phyloP scores from a whole-genome alignment of 2,888 invertebrate species.

The Athripsodes cinereus region DNA sequence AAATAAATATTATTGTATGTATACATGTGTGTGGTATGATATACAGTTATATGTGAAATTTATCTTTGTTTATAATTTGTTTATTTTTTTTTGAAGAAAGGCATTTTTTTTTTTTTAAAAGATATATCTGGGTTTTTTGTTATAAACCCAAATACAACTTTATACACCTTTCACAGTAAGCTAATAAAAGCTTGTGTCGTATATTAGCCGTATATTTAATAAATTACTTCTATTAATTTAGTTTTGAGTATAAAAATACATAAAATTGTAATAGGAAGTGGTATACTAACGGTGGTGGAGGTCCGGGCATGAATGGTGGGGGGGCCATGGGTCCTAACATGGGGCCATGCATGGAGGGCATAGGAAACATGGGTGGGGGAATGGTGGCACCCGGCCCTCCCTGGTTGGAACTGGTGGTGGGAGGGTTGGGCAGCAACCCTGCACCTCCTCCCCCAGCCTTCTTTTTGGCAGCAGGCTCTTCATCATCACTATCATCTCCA shows the following conservation, averaged over 20 bases:
- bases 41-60: too few species aligned
- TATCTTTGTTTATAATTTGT: too few species aligned
- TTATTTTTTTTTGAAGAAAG: too few species aligned
- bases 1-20: too few species aligned
- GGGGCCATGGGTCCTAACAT: slow-evolving; percentile 64
- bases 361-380: slow-evolving; percentile 58
- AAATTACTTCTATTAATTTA: too few species aligned
- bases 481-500: slow-evolving; percentile 77
- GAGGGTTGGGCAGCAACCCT: slow-evolving; percentile 32
- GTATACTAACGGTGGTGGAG: slow-evolving; percentile 40
- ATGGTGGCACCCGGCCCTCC: slow-evolving; percentile 57
- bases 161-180: too few species aligned
- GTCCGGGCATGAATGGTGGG: slow-evolving; percentile 67
- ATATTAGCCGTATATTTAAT: too few species aligned
- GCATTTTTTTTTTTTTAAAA: too few species aligned
- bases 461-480: slow-evolving; percentile 76
- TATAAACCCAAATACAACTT: too few species aligned
- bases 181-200: too few species aligned
- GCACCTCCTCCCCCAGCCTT: slow-evolving; percentile 31
- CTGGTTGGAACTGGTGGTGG: slow-evolving; percentile 43
- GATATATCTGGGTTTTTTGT: too few species aligned
- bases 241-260: background rate
- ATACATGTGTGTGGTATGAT: too few species aligned
- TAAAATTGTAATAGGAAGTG: background rate
- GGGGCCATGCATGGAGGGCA: slow-evolving; percentile 63